phyloP scores from a whole-genome alignment of 2,888 invertebrate species.

The Tetanocera ferruginea region DNA sequence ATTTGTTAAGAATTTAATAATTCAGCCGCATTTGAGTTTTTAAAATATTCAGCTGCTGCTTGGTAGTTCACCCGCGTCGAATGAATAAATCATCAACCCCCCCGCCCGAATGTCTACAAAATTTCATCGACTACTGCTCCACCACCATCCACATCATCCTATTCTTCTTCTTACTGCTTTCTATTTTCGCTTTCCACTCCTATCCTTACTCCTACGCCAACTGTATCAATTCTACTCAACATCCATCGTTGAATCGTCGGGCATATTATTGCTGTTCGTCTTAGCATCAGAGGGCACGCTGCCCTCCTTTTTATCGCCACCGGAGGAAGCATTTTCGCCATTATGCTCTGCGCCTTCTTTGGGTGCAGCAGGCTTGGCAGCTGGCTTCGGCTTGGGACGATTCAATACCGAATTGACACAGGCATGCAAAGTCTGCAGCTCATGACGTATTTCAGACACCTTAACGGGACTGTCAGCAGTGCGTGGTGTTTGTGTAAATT shows the following conservation, averaged over 20 bases:
- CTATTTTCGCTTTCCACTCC: neutral
- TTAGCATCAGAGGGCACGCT: slow-evolving; percentile 46
- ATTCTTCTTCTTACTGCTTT: neutral
- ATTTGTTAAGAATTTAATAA: slow-evolving; percentile 19
- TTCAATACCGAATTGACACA: slow-evolving; percentile 83
- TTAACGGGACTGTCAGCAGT: slow-evolving; percentile 83
- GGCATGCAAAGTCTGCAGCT: slow-evolving; percentile 75
- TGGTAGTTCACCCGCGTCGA: neutral
- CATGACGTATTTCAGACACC: slow-evolving; percentile 83
- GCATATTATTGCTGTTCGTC: slow-evolving; percentile 52
- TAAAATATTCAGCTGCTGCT: slow-evolving; percentile 6
- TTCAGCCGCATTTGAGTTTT: slow-evolving; percentile 11
- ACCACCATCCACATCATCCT: neutral
- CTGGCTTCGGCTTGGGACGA: slow-evolving; percentile 90
- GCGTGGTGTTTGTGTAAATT: slow-evolving; percentile 76
- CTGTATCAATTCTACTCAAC: slow-evolving; percentile 59
- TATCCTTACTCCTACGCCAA: slow-evolving; percentile 31
- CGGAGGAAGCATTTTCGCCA: slow-evolving; percentile 51
- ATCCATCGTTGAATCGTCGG: slow-evolving; percentile 65
- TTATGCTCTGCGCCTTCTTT: slow-evolving; percentile 59
- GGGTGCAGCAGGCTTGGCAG: slow-evolving; percentile 65
- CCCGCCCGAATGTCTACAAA: neutral
- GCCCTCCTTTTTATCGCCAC: slow-evolving; percentile 39
- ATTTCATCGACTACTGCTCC: slow-evolving; percentile 2
- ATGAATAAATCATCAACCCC: neutral